Evolutionary conservation across 2,888 invertebrate species (phyloP).

Genomic region (Ischnura elegans): DNA sequence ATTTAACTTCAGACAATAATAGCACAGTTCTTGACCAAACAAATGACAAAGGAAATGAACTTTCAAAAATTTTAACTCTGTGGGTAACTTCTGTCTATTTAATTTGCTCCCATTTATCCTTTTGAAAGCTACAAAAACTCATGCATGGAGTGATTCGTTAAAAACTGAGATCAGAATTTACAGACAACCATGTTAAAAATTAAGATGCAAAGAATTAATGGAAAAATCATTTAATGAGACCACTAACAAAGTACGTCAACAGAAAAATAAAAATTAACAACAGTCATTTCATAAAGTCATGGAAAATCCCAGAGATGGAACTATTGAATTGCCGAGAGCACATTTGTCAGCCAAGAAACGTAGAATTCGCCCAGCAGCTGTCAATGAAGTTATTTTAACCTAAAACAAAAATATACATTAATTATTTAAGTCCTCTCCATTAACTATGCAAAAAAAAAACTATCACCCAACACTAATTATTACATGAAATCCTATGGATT

Average conservation of each 20-base stretch:
- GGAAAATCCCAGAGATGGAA: conserved; percentile 45
- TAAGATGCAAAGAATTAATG: background rate
- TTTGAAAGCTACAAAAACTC: background rate
- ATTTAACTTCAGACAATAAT: no score
- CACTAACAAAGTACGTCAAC: background rate
- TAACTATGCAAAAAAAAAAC: background rate
- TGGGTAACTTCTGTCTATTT: background rate
- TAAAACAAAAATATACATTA: background rate
- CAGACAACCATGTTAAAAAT: background rate
- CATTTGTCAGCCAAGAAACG: conserved; percentile 58
- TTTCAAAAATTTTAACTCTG: no score
- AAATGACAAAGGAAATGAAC: no score
- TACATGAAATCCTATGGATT: no score
- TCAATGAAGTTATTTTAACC: conserved; percentile 51
- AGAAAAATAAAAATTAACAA: background rate
- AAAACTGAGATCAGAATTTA: background rate
- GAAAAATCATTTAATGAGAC: background rate
- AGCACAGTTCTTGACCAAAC: no score
- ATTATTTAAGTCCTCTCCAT: background rate
- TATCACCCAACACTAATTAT: no score
- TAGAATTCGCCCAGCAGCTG: conserved; percentile 53
- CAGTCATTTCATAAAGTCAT: background rate
- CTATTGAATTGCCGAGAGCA: conserved; percentile 30
- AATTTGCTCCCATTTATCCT: background rate
- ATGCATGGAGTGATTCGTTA: background rate